phyloP scores from a whole-genome alignment of 1,140 invertebrate species.

The Daktulosphaira vitifoliae region DNA sequence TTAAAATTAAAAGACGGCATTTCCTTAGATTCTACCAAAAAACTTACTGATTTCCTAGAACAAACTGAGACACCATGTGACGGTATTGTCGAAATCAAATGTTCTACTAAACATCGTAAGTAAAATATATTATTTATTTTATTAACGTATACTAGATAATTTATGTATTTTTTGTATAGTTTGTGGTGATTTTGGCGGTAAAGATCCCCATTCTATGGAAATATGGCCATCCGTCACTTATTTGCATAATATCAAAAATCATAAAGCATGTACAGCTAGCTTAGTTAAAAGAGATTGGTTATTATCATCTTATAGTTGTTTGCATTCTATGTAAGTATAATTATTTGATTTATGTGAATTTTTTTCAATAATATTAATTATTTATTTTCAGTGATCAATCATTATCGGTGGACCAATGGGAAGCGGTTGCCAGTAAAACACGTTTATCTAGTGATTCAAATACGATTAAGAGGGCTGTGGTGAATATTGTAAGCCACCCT shows the following conservation, averaged over 20 bases:
- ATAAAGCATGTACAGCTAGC: slow-evolving; percentile 51
- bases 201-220: slow-evolving; percentile 43
- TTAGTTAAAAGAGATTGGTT: slow-evolving; percentile 52
- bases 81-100: slow-evolving; percentile 47
- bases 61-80: slow-evolving; percentile 44
- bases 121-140: background rate
- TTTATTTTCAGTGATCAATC: slow-evolving; percentile 41
- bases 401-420: slow-evolving; percentile 41
- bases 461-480: slow-evolving; percentile 41
- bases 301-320: slow-evolving; percentile 52
- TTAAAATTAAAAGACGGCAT: slow-evolving; percentile 44
- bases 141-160: background rate
- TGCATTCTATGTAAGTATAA: slow-evolving; percentile 44
- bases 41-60: slow-evolving; percentile 46
- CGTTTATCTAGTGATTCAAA: slow-evolving; percentile 41
- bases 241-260: slow-evolving; percentile 47
- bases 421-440: slow-evolving; percentile 46
- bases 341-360: slow-evolving; percentile 21
- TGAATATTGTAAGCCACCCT: slow-evolving; percentile 50
- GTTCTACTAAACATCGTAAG: slow-evolving; percentile 38
- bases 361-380: background rate
- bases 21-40: slow-evolving; percentile 36
- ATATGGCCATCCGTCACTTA: slow-evolving; percentile 51
- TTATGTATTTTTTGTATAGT: slow-evolving; percentile 18
- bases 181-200: slow-evolving; percentile 46